phyloP scores from a whole-genome alignment of 2,113 vertebrate species.

The Piprites chloris region DNA sequence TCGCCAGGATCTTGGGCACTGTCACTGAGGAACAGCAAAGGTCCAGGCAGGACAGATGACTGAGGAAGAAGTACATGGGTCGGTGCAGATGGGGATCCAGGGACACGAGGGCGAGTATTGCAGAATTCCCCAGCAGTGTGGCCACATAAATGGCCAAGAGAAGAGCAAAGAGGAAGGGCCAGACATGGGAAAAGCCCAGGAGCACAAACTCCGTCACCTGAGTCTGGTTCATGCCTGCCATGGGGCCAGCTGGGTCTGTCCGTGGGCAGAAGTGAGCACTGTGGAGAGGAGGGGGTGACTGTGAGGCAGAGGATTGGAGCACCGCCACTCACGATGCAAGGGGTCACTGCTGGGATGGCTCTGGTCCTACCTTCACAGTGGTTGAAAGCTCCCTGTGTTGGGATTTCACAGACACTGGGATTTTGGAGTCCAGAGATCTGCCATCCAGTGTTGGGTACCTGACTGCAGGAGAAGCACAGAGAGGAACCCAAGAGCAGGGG shows the following conservation, averaged over 20 bases:
- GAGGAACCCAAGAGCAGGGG: not conserved
- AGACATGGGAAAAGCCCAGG: not conserved
- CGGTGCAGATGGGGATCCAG: conserved; percentile 9
- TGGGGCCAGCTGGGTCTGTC: not conserved
- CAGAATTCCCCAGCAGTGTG: not conserved
- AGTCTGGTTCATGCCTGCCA: not conserved
- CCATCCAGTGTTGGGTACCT: not conserved
- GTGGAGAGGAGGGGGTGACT: not conserved
- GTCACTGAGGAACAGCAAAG: conserved; percentile 7
- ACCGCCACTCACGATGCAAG: fast-evolving
- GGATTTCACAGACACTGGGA: not conserved
- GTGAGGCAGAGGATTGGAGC: not conserved
- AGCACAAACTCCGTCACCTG: not conserved
- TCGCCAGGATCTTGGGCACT: not conserved
- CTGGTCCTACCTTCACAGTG: not conserved
- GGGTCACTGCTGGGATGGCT: not conserved
- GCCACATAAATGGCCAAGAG: conserved; percentile 6
- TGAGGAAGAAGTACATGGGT: conserved; percentile 57
- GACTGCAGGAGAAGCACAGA: not conserved
- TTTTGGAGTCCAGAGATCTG: not conserved
- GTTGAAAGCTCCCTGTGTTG: not conserved
- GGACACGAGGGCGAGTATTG: not conserved
- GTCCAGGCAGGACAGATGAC: conserved; percentile 39
- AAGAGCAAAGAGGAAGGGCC: not conserved
- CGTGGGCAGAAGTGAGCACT: not conserved